Conservation (phyloP, 2,113 vertebrate species). For the Dinomys branickii region DNA sequence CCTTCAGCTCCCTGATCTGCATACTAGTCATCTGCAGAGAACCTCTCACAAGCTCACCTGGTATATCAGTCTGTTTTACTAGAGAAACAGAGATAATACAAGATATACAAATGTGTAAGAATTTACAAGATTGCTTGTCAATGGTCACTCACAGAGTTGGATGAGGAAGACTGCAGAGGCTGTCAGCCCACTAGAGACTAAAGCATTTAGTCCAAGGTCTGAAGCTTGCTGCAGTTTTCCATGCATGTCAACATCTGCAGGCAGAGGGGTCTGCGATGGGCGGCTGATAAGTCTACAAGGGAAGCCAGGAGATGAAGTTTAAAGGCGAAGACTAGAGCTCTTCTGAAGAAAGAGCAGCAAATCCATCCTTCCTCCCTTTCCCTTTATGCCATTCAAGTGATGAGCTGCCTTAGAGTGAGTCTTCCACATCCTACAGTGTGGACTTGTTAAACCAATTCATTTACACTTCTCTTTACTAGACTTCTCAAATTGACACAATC, state of each 20-base stretch:
- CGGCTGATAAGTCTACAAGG: background rate
- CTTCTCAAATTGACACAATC: background rate
- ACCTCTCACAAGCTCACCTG: background rate
- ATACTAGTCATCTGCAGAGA: background rate
- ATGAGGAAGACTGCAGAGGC: background rate
- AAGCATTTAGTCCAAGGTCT: background rate
- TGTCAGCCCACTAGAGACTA: background rate
- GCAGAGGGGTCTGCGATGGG: too few relatives aligned
- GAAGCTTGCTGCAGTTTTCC: background rate
- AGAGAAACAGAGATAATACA: background rate
- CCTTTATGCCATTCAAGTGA: background rate
- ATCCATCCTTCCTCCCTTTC: background rate
- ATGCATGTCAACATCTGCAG: background rate
- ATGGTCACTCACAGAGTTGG: background rate
- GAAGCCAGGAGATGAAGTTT: background rate
- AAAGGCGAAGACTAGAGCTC: background rate
- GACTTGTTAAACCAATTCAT: background rate
- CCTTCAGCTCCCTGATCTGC: background rate
- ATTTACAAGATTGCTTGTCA: background rate
- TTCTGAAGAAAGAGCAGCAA: background rate
- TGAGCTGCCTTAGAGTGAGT: background rate
- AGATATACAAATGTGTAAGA: background rate
- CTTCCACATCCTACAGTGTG: background rate
- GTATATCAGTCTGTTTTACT: background rate
- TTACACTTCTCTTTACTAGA: background rate